Percentiles rank a stretch among this genome's conserved stretches.
Conservation (phyloP, 1,140 invertebrate species). For the Drosophila guanche region DNA sequence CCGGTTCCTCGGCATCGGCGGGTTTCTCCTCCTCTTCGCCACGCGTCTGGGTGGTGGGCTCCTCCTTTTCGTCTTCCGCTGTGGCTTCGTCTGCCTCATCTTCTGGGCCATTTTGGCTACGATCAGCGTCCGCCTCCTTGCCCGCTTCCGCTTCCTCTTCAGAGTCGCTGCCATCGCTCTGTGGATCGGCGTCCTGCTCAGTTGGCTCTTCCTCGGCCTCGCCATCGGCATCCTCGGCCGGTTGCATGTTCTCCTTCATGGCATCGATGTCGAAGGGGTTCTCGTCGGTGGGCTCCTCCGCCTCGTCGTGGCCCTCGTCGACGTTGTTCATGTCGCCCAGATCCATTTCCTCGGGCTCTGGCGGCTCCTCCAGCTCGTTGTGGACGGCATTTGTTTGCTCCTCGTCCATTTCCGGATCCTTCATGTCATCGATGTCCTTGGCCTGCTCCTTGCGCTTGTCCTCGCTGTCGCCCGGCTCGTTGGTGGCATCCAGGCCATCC, state of each 20-base stretch:
- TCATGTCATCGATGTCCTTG: conserved; percentile 84
- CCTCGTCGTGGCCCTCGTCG: conserved; percentile 89
- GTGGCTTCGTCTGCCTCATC: conserved; percentile 84
- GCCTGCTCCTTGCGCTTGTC: conserved; percentile 79
- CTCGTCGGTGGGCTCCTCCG: conserved; percentile 86
- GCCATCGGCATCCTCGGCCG: conserved; percentile 83
- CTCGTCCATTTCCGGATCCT: conserved; percentile 91
- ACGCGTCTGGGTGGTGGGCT: conserved; percentile 78
- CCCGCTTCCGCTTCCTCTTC: conserved; percentile 73
- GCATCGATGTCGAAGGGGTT: conserved; percentile 93
- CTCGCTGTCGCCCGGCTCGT: conserved; percentile 61
- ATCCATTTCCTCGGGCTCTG: conserved; percentile 93
- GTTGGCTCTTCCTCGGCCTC: conserved; percentile 82
- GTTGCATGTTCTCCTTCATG: conserved; percentile 86
- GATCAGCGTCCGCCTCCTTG: conserved; percentile 60
- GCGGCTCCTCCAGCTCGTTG: conserved; percentile 89
- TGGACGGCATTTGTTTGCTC: conserved; percentile 94
- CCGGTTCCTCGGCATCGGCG: conserved; percentile 65
- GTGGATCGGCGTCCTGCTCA: conserved; percentile 84
- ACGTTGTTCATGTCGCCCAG: conserved; percentile 93
- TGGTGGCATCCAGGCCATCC: conserved; percentile 83
- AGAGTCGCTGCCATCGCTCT: conserved; percentile 84
- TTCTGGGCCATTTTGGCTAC: conserved; percentile 83
- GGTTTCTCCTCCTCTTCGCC: conserved; percentile 65
- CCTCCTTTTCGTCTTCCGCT: conserved; percentile 84